Percentiles rank a stretch among this genome's conserved stretches.
Evolutionary conservation across 2,113 vertebrate species (phyloP).

Genomic region (Athene noctua): DNA sequence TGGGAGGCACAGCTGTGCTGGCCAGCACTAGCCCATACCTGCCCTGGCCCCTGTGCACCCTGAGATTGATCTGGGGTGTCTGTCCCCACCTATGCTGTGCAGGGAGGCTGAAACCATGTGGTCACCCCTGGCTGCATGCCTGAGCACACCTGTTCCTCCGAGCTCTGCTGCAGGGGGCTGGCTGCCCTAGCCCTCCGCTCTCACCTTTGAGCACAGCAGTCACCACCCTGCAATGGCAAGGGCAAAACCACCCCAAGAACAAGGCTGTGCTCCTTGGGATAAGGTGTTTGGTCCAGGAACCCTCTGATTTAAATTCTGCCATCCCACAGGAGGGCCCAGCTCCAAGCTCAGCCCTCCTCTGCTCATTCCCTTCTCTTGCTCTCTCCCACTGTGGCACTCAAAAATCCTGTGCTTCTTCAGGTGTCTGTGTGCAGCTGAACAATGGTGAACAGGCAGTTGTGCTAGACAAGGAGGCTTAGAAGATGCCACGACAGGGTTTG

Average conservation of each 20-base stretch:
- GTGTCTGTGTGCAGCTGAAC: background rate
- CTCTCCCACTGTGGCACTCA: background rate
- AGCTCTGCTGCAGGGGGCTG: background rate
- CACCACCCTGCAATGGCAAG: background rate
- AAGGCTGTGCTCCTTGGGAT: background rate
- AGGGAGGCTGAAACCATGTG: background rate
- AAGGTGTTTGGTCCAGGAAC: background rate
- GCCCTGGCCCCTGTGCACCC: background rate
- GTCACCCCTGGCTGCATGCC: background rate
- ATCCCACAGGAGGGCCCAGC: background rate
- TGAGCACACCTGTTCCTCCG: fast-evolving
- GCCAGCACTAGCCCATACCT: background rate
- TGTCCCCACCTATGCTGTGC: fast-evolving
- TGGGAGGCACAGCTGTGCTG: background rate
- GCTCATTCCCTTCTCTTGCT: background rate
- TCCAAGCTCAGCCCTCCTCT: background rate
- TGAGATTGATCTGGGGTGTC: fast-evolving
- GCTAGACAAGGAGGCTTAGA: background rate
- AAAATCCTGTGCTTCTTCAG: background rate
- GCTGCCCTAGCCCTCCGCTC: background rate
- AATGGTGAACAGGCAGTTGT: background rate
- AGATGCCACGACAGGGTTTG: background rate
- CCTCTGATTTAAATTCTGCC: background rate
- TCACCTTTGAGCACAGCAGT: background rate
- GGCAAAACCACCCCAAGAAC: background rate